Conservation (phyloP, 2,888 invertebrate species). For the Mystacides longicornis region DNA sequence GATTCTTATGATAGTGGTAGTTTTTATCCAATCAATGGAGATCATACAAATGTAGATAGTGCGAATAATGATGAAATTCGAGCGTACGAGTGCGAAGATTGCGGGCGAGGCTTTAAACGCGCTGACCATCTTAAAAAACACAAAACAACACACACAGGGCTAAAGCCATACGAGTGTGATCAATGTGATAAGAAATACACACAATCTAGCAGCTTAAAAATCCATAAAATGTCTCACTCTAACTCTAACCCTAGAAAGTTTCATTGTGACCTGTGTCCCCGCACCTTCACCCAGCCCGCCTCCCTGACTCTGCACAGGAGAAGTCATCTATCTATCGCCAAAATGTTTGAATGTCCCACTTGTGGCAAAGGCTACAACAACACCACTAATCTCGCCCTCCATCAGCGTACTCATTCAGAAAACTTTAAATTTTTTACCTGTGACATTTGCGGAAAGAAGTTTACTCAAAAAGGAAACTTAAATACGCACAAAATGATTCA, state of each 20-base stretch:
- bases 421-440: neutral
- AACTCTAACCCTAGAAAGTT: neutral
- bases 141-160: constrained; percentile 7
- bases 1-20: neutral
- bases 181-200: neutral
- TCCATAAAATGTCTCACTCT: neutral
- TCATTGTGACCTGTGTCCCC: neutral
- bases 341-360: neutral
- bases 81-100: neutral
- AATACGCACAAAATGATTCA: constrained; percentile 7
- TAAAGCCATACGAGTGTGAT: constrained; percentile 2
- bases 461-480: constrained; percentile 4
- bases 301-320: neutral
- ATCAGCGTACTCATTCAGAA: neutral
- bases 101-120: neutral
- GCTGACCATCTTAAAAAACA: neutral
- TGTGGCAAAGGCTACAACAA: neutral
- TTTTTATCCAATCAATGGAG: neutral
- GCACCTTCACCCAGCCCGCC: neutral
- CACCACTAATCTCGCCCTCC: neutral
- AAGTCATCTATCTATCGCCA: neutral
- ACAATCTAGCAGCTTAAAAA: neutral
- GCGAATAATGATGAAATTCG: neutral
- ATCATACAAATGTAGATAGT: neutral
- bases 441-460: neutral